Evolutionary conservation across 2,888 invertebrate species (phyloP), one percentile per base, ranked within the genome.

Genomic region (Pammene aurita): DNA sequence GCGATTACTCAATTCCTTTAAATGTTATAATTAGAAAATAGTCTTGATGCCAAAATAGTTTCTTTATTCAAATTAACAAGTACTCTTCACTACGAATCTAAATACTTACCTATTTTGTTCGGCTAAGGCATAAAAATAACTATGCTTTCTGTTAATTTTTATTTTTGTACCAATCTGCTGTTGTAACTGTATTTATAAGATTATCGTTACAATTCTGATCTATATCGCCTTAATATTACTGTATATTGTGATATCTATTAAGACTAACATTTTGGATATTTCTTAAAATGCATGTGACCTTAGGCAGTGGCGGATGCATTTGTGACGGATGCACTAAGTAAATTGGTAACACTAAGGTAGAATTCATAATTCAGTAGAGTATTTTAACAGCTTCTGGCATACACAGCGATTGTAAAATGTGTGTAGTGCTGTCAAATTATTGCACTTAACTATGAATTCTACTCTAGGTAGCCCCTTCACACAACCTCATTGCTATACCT

Each of bases 1-100:
- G 76, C 76, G 72, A 75, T 78, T 79, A 77, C 61, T 87, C 87
- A 89, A 90, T 90, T 89, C 88, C 88, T 77, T 82, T 73, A 77
- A 79, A 81, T 81, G 77, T 77, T 73, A 81, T 75, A 76, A 72
- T 79, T 74, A 74, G 84, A 85, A 87, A 84, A 86, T 84, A 82
- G 58, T 76, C 80, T 75, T 78, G 74, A 76, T 82, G 84, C 83
- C 84, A 87, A 88, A 88, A 88, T 88, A 88, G 75, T 82, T 77
- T 65, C 69, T 55, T 65, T 64, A 66, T 72, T 70, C 60, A 65
- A 66, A 73, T 66, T 46, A 54, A 64, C 41, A 41, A 54, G 48
- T 62, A 60, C 46, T 63, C 50, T 58, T 57, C 26, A 63, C 54
- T 60, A 61, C 54, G 35, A 58, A 66, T 68, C 57, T 68, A 63